Evolutionary conservation across 1,140 invertebrate genomes (phyloP).

Genomic region (Paraescarpia echinospica): DNA sequence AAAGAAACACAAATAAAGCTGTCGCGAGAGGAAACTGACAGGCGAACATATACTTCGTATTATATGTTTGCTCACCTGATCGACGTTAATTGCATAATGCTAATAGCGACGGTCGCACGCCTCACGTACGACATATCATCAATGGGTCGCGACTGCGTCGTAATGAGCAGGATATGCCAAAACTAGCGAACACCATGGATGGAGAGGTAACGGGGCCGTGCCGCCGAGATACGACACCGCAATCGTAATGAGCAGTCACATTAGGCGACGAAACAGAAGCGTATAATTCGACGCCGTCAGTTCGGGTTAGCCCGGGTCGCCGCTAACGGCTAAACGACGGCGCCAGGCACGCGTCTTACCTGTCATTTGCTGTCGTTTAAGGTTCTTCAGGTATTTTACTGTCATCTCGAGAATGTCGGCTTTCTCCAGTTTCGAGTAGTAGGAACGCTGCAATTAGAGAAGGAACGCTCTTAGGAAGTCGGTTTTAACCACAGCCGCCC

Average conservation of each 20-base stretch:
- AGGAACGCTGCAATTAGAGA: constrained; percentile 62
- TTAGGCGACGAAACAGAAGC: background rate
- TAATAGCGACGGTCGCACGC: background rate
- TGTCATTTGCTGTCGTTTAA: constrained; percentile 43
- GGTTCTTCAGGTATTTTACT: constrained; percentile 75
- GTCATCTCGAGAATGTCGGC: constrained; percentile 97
- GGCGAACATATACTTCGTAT: background rate
- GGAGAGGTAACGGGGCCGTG: background rate
- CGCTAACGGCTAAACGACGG: background rate
- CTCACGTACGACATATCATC: background rate
- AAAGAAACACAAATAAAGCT: background rate
- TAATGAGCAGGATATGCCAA: background rate
- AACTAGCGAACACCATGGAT: background rate
- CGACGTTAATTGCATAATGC: background rate
- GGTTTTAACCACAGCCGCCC: background rate
- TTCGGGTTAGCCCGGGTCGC: background rate
- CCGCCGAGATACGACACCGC: background rate
- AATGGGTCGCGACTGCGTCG: background rate
- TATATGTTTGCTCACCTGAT: background rate
- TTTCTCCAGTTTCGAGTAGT: constrained; percentile 85
- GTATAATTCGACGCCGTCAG: background rate
- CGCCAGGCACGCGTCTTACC: constrained; percentile 28
- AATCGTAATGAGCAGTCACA: background rate
- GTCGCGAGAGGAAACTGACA: background rate
- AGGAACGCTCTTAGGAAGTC: background rate